Percentiles rank a stretch among this genome's conserved stretches.
phyloP scores from a whole-genome alignment of 30 jellyfish, hydroid and myxozoan genomes.

The Hydractinia symbiolongicarpus region DNA sequence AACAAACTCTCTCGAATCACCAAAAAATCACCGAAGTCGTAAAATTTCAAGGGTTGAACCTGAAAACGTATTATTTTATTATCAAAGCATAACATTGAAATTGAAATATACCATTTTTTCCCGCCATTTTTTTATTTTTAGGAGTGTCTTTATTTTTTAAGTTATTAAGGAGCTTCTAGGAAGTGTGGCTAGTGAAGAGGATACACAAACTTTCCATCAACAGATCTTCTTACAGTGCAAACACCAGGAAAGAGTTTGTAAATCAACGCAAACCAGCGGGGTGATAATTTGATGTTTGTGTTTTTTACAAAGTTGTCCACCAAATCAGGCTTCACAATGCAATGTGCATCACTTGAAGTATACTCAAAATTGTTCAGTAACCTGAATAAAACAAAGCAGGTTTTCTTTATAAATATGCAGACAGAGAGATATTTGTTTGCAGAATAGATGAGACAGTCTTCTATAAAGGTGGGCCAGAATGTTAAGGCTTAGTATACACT shows the following conservation, averaged over 20 bases:
- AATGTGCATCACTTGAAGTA: not conserved
- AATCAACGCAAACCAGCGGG: constrained; percentile 29
- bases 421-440: not conserved
- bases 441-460: not conserved
- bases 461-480: not conserved
- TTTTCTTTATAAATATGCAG: not conserved
- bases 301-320: not conserved
- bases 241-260: constrained; percentile 35
- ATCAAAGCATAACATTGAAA: no score
- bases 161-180: no score
- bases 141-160: no score
- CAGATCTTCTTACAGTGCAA: constrained; percentile 3
- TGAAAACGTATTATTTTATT: no score
- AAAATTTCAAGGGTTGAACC: no score
- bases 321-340: constrained; percentile 15
- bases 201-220: constrained; percentile 28
- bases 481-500: no score
- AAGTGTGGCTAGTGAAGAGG: constrained; percentile 3
- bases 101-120: no score
- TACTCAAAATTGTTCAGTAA: constrained; percentile 25
- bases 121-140: no score
- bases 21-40: no score
- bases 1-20: no score
- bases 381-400: constrained; percentile 5
- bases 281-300: constrained; percentile 8